These are phyloP conservation scores for Seira musarum DNA, from an alignment of 2,888 invertebrate species.

Conservation along the genomic window DNA sequence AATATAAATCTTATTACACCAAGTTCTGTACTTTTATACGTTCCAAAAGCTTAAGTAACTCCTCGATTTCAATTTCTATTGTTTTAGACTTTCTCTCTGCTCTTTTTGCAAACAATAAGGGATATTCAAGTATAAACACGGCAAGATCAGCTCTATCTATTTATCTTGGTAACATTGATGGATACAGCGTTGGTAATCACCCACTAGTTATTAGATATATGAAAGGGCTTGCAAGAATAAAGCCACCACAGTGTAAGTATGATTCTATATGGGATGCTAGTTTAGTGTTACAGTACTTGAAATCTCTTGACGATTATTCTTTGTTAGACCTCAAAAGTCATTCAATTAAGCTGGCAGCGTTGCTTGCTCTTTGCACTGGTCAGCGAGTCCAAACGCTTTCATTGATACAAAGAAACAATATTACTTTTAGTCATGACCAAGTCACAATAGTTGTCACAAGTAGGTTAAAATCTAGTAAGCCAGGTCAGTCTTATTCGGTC, in stretches of 20 bases:
- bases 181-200: conserved; percentile 21
- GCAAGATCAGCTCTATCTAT: conserved; percentile 45
- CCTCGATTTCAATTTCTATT: no score
- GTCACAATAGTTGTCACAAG: not conserved
- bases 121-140: conserved; percentile 43
- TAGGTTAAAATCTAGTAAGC: conserved; percentile 18
- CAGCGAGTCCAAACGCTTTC: conserved; percentile 39
- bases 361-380: conserved; percentile 48
- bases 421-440: not conserved
- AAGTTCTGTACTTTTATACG: no score
- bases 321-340: conserved; percentile 7
- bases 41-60: no score
- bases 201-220: conserved; percentile 36
- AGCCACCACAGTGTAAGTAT: conserved; percentile 41
- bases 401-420: not conserved
- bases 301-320: not conserved
- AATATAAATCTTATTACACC: no score
- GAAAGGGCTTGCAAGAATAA: conserved; percentile 31
- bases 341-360: conserved; percentile 29
- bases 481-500: not conserved
- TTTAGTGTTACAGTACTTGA: conserved; percentile 23
- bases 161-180: not conserved
- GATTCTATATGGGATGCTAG: conserved; percentile 42
- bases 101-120: conserved; percentile 6
- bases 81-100: conserved; percentile 26